A percentile compares a stretch with the other conserved stretches of the same genome.
phyloP scores from a whole-genome alignment of 2,113 vertebrate species.

The Centrocercus urophasianus region DNA sequence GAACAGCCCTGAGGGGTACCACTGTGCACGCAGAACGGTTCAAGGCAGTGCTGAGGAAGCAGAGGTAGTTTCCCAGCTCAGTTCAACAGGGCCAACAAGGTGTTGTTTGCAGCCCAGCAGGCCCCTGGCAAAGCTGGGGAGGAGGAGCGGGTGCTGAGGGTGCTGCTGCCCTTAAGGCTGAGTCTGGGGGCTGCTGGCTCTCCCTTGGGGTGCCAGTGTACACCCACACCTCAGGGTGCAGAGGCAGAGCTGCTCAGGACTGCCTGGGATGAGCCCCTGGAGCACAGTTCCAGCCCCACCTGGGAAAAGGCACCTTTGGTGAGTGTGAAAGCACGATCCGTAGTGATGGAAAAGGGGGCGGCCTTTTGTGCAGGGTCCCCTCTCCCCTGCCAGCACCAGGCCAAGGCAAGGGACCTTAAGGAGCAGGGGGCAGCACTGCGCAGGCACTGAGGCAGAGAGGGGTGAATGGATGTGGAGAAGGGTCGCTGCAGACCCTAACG shows the following conservation, averaged over 20 bases:
- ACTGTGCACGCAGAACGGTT: rapidly evolving
- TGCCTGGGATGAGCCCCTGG: rapidly evolving
- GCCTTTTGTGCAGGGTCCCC: rapidly evolving
- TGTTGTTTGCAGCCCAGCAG: neutral
- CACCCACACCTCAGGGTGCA: rapidly evolving
- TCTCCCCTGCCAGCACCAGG: neutral
- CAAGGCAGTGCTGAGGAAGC: neutral
- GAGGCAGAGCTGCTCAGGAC: neutral
- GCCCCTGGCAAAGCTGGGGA: neutral
- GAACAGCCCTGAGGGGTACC: neutral
- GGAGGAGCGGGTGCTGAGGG: neutral
- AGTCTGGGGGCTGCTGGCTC: neutral
- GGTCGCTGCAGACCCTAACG: neutral
- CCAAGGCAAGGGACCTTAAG: rapidly evolving
- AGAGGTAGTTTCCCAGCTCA: neutral
- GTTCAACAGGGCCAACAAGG: rapidly evolving
- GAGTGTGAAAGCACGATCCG: neutral
- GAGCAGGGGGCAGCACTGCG: neutral
- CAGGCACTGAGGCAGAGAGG: neutral
- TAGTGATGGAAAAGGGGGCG: neutral
- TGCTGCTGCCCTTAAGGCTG: neutral
- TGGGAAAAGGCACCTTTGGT: neutral
- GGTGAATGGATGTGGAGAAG: neutral
- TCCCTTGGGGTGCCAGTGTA: neutral
- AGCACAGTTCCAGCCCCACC: neutral